These are phyloP conservation scores for Gymnoscelis rufifasciata DNA, from an alignment of 2,888 invertebrate species.

Conservation along the genomic window DNA sequence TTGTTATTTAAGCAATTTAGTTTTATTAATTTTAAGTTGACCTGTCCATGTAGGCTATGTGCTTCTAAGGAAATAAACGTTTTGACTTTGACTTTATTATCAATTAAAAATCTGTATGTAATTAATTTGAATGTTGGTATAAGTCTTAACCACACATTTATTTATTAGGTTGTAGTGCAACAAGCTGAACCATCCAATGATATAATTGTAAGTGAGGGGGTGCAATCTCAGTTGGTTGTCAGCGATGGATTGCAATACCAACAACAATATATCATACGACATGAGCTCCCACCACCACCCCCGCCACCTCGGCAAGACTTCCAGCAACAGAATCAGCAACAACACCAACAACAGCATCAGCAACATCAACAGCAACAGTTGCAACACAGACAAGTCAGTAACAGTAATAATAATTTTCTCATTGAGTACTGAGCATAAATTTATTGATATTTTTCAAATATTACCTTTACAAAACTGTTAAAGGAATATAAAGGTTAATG, in stretches of 20 bases:
- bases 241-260: constrained; percentile 71
- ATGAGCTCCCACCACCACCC: constrained; percentile 60
- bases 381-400: constrained; percentile 51
- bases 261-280: constrained; percentile 71
- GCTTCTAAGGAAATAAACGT: too few species aligned
- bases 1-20: too few species aligned
- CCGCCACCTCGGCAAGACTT: constrained; percentile 54
- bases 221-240: constrained; percentile 65
- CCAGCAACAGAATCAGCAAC: constrained; percentile 57
- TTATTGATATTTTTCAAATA: too few species aligned
- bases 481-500: background rate
- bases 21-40: too few species aligned
- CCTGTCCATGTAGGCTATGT: too few species aligned
- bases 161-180: constrained; percentile 69
- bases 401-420: too few species aligned
- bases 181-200: constrained; percentile 76
- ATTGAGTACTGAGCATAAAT: too few species aligned
- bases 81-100: too few species aligned
- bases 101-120: too few species aligned
- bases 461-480: too few species aligned
- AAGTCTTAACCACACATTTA: background rate
- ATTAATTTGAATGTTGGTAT: too few species aligned
- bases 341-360: constrained; percentile 49
- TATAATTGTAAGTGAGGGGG: constrained; percentile 75
- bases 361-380: constrained; percentile 39